Evolutionary conservation across 1,140 invertebrate species (phyloP).

Genomic region (Zaprionus nigranus): DNA sequence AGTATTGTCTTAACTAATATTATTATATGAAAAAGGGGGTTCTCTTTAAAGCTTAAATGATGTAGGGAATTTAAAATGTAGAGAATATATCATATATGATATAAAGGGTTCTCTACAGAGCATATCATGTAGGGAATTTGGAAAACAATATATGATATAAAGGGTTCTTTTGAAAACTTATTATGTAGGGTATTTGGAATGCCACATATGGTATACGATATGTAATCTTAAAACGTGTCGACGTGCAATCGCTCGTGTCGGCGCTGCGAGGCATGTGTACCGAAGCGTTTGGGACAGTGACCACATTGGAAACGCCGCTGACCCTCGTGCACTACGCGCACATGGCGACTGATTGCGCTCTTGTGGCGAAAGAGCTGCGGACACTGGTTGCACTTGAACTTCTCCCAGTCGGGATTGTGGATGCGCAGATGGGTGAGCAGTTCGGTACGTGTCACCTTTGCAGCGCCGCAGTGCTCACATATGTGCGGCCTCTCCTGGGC

Average conservation of each 20-base stretch:
- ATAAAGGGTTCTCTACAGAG: too few relatives aligned
- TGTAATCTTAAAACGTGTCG: slow-evolving; percentile 13
- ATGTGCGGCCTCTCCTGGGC: slow-evolving; percentile 72
- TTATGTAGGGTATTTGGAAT: not conserved
- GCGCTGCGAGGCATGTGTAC: slow-evolving; percentile 73
- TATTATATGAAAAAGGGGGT: not conserved
- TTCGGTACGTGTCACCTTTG: slow-evolving; percentile 75
- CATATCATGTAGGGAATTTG: too few relatives aligned
- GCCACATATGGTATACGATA: not conserved
- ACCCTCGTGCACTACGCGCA: slow-evolving; percentile 74
- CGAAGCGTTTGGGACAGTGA: slow-evolving; percentile 69
- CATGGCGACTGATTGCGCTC: slow-evolving; percentile 74
- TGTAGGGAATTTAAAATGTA: too few relatives aligned
- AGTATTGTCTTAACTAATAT: not conserved
- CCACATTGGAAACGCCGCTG: slow-evolving; percentile 67
- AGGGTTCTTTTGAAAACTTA: too few relatives aligned
- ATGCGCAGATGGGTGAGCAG: slow-evolving; percentile 73
- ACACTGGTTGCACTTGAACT: slow-evolving; percentile 75
- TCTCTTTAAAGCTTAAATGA: not conserved
- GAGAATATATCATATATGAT: too few relatives aligned
- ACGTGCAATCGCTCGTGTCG: slow-evolving; percentile 72
- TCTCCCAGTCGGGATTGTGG: slow-evolving; percentile 74
- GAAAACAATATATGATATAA: too few relatives aligned
- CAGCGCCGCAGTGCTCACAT: slow-evolving; percentile 72
- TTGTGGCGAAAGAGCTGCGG: slow-evolving; percentile 78